A percentile compares a stretch with the other conserved stretches of the same genome.
phyloP scores from a whole-genome alignment of 2,888 invertebrate genomes.

The Eupithecia insigniata region DNA sequence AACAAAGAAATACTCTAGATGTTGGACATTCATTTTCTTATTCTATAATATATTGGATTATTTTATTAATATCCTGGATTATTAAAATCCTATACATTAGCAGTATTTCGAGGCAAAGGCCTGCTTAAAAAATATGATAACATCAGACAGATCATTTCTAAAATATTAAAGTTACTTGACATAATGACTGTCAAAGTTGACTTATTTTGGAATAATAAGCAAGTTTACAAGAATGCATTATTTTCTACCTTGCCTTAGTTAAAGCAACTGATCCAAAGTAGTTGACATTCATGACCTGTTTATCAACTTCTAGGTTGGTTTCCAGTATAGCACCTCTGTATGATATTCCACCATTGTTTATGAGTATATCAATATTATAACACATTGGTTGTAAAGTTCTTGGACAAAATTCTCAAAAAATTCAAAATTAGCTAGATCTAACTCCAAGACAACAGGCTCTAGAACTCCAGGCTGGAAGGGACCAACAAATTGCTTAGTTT shows the following conservation, averaged over 20 bases:
- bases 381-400: constrained; percentile 88
- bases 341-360: constrained; percentile 97
- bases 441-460: constrained; percentile 88
- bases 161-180: too few relatives aligned
- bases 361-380: constrained; percentile 92
- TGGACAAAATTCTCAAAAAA: constrained; percentile 85
- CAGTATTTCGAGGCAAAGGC: too few relatives aligned
- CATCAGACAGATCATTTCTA: too few relatives aligned
- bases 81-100: too few relatives aligned
- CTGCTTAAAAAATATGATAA: too few relatives aligned
- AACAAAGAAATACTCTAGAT: constrained; percentile 59
- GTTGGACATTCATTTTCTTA: too few relatives aligned
- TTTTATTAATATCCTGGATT: not conserved
- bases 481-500: not conserved
- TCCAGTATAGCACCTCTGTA: constrained; percentile 89
- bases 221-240: not conserved
- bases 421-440: constrained; percentile 90
- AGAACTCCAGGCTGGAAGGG: constrained; percentile 72
- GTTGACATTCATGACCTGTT: constrained; percentile 95
- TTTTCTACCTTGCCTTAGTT: constrained; percentile 88
- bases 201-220: not conserved
- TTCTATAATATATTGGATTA: too few relatives aligned
- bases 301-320: constrained; percentile 92
- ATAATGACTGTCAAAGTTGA: too few relatives aligned
- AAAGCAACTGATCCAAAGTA: constrained; percentile 96